Evolutionary conservation across 2,113 vertebrate genomes (phyloP), one percentile per base, ranked within the genome.

Genomic region (Mesembrinibis cayennensis): DNA sequence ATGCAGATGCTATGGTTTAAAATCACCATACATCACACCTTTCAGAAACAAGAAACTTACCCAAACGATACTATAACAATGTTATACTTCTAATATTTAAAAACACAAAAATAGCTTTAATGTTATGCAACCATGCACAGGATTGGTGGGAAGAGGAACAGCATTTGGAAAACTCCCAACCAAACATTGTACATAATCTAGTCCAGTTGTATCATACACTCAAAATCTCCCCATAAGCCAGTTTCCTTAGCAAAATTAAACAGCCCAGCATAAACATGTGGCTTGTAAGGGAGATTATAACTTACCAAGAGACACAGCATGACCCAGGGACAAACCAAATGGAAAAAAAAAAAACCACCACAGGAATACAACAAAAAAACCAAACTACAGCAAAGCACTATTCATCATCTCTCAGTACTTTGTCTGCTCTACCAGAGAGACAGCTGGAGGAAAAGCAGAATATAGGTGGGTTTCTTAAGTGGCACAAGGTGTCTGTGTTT

Each of bases 161-260:
- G 16, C n/a, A 84, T 16, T 61, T 50, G 11, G 15, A 5, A 3
- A 88, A 76, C 9, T 15, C 14, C 16, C 47, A 34, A 9, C 2
- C 27, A 49, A 85, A 27, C 30, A 21, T 0, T 40, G 0, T 13
- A 70, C 56, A 8, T 19, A 36, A 66, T 6, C 2, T 19, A n/a
- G 29, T 14, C 17, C 34, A 59, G 13, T 7, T 69, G 14, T 32
- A 65, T 18, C 8, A 59, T 13, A 9, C 9, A 32, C 25, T 13
- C n/a, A 69, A 82, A 82, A 30, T 21, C 10, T 65, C 29, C 10
- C 36, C 12, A 65, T 2, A 47, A 71, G 22, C 6, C n/a, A 52
- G 40, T 6, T 49, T 34, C 5, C 47, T 47, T 50, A 45, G 8
- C 3, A 93, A 79, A 84, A 92, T 30, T 29, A 29, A 71, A 45